phyloP scores from a whole-genome alignment of 2,113 vertebrate species.

The Rhynchopsitta pachyrhyncha region DNA sequence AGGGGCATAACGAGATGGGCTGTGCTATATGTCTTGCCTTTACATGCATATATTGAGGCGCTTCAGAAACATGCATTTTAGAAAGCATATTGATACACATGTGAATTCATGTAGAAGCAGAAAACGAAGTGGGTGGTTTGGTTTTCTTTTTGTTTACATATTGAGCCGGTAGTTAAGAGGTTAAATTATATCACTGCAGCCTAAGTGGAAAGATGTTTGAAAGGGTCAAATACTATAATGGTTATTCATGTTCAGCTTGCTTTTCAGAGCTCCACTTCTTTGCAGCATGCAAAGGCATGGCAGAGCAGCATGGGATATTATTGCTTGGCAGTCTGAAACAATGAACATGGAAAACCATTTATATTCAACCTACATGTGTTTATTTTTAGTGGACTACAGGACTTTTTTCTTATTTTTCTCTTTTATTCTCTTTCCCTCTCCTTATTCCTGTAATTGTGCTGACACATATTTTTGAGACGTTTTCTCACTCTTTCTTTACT shows the following conservation, averaged over 20 bases:
- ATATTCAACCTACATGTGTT: constrained; percentile 78
- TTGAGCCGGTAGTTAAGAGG: not conserved
- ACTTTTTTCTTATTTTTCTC: constrained; percentile 89
- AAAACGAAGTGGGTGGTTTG: not conserved
- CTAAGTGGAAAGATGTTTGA: constrained; percentile 66
- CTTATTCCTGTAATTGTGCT: constrained; percentile 77
- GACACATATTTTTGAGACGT: constrained; percentile 69
- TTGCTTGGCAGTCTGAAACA: constrained; percentile 67
- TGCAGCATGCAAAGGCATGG: constrained; percentile 78
- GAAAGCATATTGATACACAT: not conserved
- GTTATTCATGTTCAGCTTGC: constrained; percentile 83
- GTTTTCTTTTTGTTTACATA: fast-evolving
- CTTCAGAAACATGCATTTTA: not conserved
- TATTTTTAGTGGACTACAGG: constrained; percentile 78
- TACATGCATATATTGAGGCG: not conserved
- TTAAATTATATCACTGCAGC: not conserved
- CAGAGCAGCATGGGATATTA: constrained; percentile 71
- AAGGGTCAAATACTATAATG: constrained; percentile 80
- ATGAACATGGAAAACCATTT: constrained; percentile 85
- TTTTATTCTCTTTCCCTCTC: constrained; percentile 83
- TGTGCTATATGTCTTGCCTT: not conserved
- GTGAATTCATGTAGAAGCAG: not conserved
- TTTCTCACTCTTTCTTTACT: constrained; percentile 57
- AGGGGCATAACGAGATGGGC: not conserved
- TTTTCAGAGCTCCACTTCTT: constrained; percentile 71